Conservation (phyloP, 2,113 vertebrate species). For the Dipodomys stephensi region DNA sequence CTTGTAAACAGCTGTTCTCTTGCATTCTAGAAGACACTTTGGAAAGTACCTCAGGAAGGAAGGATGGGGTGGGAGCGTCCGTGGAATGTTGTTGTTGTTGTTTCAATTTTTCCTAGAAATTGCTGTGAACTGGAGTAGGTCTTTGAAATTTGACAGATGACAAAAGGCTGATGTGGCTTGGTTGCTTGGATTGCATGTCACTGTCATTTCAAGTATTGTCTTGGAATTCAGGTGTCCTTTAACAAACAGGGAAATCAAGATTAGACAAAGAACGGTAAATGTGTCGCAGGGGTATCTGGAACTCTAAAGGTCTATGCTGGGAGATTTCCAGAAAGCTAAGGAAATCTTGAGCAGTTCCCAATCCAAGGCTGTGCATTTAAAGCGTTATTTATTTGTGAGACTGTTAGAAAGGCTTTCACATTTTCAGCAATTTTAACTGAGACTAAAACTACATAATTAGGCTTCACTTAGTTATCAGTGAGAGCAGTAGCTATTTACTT, state of each 20-base stretch:
- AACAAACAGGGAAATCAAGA: conserved; percentile 58
- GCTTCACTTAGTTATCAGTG: conserved; percentile 74
- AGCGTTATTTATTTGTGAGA: conserved; percentile 75
- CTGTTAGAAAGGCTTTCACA: conserved; percentile 64
- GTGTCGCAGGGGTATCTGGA: conserved; percentile 58
- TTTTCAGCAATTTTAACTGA: conserved; percentile 81
- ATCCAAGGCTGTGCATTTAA: conserved; percentile 52
- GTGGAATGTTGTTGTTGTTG: neutral
- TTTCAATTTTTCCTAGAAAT: neutral
- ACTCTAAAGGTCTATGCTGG: conserved; percentile 65
- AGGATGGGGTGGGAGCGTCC: too few relatives aligned
- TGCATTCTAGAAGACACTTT: neutral
- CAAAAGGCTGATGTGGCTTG: conserved; percentile 27
- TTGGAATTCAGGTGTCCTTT: conserved; percentile 64
- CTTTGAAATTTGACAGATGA: conserved; percentile 44
- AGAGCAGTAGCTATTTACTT: conserved; percentile 75
- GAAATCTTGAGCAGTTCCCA: conserved; percentile 70
- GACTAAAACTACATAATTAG: conserved; percentile 73
- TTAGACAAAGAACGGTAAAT: conserved; percentile 67
- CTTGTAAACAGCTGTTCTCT: neutral
- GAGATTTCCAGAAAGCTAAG: conserved; percentile 52
- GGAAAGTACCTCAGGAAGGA: neutral
- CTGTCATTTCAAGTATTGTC: conserved; percentile 51
- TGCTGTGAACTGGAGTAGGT: neutral
- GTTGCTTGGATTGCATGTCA: conserved; percentile 1